Percentiles rank a stretch among this genome's conserved stretches.
Conservation (phyloP, 2,797 vertebrate genomes). For the Enteromius trimaculatus region DNA sequence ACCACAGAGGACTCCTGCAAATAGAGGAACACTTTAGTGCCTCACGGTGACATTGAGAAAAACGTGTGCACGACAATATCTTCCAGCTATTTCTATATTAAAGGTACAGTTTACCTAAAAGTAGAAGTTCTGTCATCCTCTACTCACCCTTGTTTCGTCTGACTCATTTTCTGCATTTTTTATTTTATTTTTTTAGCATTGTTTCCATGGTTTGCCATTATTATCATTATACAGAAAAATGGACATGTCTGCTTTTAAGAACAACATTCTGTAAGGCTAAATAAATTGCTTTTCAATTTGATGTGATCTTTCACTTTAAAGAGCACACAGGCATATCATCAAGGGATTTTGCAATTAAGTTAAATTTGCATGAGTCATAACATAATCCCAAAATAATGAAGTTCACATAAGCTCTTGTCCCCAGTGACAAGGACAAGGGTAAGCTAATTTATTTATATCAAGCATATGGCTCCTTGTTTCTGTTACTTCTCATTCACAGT, state of each 20-base stretch:
- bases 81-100: constrained; percentile 4
- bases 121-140: not conserved
- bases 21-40: not conserved
- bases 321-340: not conserved
- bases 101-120: constrained; percentile 4
- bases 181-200: not conserved
- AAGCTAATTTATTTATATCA: constrained; percentile 17
- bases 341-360: not conserved
- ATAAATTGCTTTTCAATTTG: not conserved
- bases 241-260: not conserved
- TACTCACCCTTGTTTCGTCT: not conserved
- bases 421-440: not conserved
- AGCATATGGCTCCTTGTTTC: not conserved
- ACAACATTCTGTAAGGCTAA: not conserved
- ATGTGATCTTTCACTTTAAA: not conserved
- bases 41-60: not conserved
- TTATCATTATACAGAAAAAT: not conserved
- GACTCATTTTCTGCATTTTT: not conserved
- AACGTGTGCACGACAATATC: not conserved
- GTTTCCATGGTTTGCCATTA: not conserved
- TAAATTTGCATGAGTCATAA: constrained; percentile 30
- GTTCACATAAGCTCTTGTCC: constrained; percentile 22
- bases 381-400: constrained; percentile 49
- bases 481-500: not conserved
- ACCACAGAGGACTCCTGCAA: not conserved